Percentiles rank a stretch among this genome's conserved stretches.
These are phyloP conservation scores for Guaruba guarouba DNA, from an alignment of 2,113 vertebrate genomes.

Conservation along the genomic window DNA sequence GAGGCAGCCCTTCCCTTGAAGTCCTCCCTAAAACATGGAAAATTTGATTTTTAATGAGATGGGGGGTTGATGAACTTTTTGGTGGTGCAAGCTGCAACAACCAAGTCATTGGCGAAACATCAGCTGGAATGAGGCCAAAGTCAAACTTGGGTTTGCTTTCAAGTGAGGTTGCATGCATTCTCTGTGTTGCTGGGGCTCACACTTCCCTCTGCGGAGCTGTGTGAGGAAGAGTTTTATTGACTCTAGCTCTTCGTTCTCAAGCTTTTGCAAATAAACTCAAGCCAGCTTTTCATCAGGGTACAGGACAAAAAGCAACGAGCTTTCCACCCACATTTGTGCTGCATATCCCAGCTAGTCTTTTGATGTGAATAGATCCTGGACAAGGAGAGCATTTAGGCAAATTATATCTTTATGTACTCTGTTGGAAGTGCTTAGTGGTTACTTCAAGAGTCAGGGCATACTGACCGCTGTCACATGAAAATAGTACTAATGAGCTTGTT, in stretches of 20 bases:
- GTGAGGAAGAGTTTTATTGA: background rate
- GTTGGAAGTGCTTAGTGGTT: background rate
- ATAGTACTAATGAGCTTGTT: background rate
- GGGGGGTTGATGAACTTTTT: background rate
- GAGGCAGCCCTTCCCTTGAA: background rate
- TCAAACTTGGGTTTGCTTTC: conserved; percentile 13
- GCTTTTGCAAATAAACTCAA: background rate
- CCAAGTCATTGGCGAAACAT: background rate
- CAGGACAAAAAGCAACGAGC: rapidly evolving
- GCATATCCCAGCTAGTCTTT: background rate
- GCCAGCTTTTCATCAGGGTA: background rate
- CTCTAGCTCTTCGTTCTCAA: background rate
- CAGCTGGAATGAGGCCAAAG: background rate
- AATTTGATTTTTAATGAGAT: background rate
- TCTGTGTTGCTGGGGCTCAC: background rate
- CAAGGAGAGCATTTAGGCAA: background rate
- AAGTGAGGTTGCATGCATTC: background rate
- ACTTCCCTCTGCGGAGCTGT: background rate
- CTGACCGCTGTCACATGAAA: background rate
- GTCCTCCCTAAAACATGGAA: background rate
- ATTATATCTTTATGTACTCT: background rate
- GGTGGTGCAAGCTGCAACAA: background rate
- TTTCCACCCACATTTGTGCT: background rate
- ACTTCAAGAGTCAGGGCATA: conserved; percentile 11
- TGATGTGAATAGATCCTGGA: background rate